Evolutionary conservation across 1,140 invertebrate genomes (phyloP).

Genomic region (Apis cerana): DNA sequence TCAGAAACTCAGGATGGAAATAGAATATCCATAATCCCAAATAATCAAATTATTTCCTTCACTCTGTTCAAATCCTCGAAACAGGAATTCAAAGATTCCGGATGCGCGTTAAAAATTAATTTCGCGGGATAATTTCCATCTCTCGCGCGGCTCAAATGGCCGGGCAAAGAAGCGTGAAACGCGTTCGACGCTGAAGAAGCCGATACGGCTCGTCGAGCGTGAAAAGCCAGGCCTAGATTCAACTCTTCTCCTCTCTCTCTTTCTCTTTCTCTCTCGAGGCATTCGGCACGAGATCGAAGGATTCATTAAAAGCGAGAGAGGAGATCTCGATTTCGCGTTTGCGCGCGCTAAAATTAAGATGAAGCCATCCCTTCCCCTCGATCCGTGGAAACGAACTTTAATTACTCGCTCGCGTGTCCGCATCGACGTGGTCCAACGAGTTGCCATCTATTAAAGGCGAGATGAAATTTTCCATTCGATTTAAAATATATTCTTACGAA

Average conservation of each 20-base stretch:
- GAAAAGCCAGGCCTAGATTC: slow-evolving; percentile 19
- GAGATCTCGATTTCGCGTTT: slow-evolving; percentile 34
- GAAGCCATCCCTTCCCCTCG: too few species aligned
- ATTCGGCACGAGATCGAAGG: slow-evolving; percentile 6
- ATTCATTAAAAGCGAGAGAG: slow-evolving; percentile 35
- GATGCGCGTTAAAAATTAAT: neutral
- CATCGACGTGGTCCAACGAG: too few species aligned
- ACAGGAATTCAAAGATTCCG: neutral
- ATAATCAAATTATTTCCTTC: too few species aligned
- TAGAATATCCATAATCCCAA: too few species aligned
- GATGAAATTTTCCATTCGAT: too few species aligned
- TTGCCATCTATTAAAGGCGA: too few species aligned
- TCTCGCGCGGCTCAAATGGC: neutral
- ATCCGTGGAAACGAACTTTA: slow-evolving; percentile 5
- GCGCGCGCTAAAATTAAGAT: neutral
- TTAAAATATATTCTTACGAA: too few species aligned
- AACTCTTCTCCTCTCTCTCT: too few species aligned
- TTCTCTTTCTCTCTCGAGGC: neutral
- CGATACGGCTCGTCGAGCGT: slow-evolving; percentile 13
- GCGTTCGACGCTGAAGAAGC: neutral
- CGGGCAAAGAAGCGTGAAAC: neutral
- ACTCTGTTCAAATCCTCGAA: neutral
- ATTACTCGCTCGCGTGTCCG: slow-evolving; percentile 19
- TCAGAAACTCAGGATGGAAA: too few species aligned
- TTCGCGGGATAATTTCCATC: neutral